Evolutionary conservation across 1,140 invertebrate genomes (phyloP), one percentile per base, ranked within the genome.

Genomic region (Musca vetustissima): DNA sequence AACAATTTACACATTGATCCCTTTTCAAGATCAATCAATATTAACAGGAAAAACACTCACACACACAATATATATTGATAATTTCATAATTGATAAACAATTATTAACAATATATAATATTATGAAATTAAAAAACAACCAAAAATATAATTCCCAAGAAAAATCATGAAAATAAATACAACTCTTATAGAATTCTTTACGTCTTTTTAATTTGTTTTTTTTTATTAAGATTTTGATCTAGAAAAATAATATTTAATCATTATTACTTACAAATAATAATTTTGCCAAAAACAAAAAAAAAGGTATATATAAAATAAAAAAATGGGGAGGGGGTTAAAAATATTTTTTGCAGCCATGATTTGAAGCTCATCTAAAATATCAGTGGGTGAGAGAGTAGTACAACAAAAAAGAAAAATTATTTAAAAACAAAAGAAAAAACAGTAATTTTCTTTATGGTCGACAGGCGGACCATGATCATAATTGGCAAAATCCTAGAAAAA

Each of bases 221-320:
- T 61, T 61, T 22, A 61, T 32, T 36, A 36, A n/a, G 15, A 52
- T 36, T 61, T 61, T 61, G 28, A 19, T 28, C 57, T 61, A 61
- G 22, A 61, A 61, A 32, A 61, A 55, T 24, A 61, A 61, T 61
- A 61, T 21, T 21, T 61, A 61, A 59, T 28, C 55, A 59, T 28
- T 59, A 43, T 43, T 43, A 43, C 36, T 43, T 43, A 28, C 24
- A 61, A 61, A 61, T 43, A 61, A 36, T 43, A 43, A 43, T 43
- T 43, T 43, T 13, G 6, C 36, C 6, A 43, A 43, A 43, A n/a
- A n/a, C n/a, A n/a, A 43, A 6, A 43, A 43, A 7, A 43, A 7
- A 43, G 36, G 3, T 3, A 8, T 13, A 36, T 61, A 61, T 36
- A 61, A 61, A 61, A 21, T 36, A 61, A 61, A 59, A 61, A 19